A percentile compares a stretch with the other conserved stretches of the same genome.
Conservation (phyloP, 2,113 vertebrate species). For the Deroptyus accipitrinus region DNA sequence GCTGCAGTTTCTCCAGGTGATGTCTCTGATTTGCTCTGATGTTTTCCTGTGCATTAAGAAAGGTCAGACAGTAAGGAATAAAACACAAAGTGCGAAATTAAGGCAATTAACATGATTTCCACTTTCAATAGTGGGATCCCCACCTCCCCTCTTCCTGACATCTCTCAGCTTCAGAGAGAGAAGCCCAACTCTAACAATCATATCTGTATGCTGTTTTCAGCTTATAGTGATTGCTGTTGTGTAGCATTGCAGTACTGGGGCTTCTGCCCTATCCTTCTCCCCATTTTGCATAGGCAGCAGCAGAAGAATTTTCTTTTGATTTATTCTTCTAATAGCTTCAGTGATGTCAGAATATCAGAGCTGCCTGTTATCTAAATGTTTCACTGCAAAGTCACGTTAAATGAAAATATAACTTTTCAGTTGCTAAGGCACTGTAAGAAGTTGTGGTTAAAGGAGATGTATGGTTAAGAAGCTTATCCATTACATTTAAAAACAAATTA, state of each 20-base stretch:
- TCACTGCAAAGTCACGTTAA: conserved; percentile 39
- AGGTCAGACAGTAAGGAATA: not conserved
- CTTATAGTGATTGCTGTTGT: not conserved
- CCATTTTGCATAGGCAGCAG: not conserved
- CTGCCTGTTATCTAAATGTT: conserved; percentile 18
- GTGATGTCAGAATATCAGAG: not conserved
- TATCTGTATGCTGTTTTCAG: not conserved
- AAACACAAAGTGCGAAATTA: not conserved
- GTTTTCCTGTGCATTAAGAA: not conserved
- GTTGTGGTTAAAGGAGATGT: conserved; percentile 2
- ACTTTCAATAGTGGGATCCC: not conserved
- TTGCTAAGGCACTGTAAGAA: not conserved
- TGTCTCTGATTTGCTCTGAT: not conserved
- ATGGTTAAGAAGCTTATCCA: conserved; percentile 7
- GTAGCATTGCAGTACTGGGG: not conserved
- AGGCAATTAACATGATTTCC: not conserved
- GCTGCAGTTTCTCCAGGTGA: not conserved
- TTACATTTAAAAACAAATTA: conserved; percentile 44
- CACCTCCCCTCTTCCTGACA: not conserved
- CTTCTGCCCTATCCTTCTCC: not conserved
- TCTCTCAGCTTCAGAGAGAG: not conserved
- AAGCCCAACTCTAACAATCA: not conserved
- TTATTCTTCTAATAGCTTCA: conserved; percentile 29
- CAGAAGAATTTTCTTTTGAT: not conserved
- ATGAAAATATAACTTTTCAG: conserved; percentile 31